Evolutionary conservation across 2,797 vertebrate genomes (phyloP).

Genomic region (Kryptolebias ocellatus): DNA sequence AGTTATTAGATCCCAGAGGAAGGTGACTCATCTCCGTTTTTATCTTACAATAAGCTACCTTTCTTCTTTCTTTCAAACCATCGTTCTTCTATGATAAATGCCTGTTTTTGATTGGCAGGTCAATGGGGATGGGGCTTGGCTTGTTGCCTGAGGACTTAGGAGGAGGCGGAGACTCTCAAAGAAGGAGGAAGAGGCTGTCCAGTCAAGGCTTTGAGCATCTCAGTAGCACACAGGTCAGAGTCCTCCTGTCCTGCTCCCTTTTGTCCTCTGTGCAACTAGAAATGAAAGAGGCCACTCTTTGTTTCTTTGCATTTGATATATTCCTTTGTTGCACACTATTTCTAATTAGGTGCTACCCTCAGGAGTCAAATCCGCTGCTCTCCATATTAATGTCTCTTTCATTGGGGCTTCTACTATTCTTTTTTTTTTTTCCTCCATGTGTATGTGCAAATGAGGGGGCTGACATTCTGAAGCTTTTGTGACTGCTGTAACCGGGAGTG

Average conservation of each 20-base stretch:
- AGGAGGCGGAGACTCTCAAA: slow-evolving; percentile 81
- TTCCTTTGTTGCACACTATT: slow-evolving; percentile 62
- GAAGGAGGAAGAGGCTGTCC: slow-evolving; percentile 88
- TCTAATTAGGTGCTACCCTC: slow-evolving; percentile 66
- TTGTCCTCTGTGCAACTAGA: slow-evolving; percentile 48
- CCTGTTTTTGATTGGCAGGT: slow-evolving; percentile 82
- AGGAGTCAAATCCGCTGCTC: slow-evolving; percentile 60
- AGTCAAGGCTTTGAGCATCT: slow-evolving; percentile 82
- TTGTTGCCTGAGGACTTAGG: slow-evolving; percentile 86
- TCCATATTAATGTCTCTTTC: slow-evolving; percentile 63
- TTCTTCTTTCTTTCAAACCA: slow-evolving; percentile 51
- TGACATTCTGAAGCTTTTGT: slow-evolving; percentile 53
- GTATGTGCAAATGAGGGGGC: slow-evolving; percentile 52
- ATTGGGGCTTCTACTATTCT: slow-evolving; percentile 39
- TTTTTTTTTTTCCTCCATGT: slow-evolving; percentile 45
- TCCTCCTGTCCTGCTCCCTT: slow-evolving; percentile 43
- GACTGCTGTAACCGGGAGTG: slow-evolving; percentile 52
- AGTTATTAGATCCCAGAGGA: slow-evolving; percentile 66
- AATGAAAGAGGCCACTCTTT: slow-evolving; percentile 60
- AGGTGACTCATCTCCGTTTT: slow-evolving; percentile 68
- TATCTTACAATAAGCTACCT: slow-evolving; percentile 58
- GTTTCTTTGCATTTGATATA: slow-evolving; percentile 61
- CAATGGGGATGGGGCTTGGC: slow-evolving; percentile 85
- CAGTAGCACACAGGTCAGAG: slow-evolving; percentile 84
- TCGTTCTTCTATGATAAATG: slow-evolving; percentile 68